phyloP scores from a whole-genome alignment of 1,140 invertebrate species.

The Drosophila nikananu region DNA sequence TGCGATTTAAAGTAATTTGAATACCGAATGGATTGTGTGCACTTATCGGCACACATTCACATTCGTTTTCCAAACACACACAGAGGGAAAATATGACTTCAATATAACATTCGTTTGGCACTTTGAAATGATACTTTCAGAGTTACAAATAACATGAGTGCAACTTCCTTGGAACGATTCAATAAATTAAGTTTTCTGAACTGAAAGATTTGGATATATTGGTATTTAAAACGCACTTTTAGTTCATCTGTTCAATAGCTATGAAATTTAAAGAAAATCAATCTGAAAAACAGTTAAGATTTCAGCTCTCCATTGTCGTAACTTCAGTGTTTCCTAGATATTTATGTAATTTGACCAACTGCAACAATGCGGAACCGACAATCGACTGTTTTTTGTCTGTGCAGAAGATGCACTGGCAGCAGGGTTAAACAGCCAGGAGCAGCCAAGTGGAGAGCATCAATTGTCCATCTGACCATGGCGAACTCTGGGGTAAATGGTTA shows the following conservation, averaged over 20 bases:
- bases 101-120: neutral
- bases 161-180: neutral
- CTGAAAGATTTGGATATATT: neutral
- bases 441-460: slow-evolving; percentile 70
- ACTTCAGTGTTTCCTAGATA: neutral
- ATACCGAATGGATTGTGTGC: slow-evolving; percentile 82
- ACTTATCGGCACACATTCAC: slow-evolving; percentile 60
- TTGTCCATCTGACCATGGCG: slow-evolving; percentile 72
- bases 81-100: slow-evolving; percentile 15
- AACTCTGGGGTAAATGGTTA: slow-evolving; percentile 47
- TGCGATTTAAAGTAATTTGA: slow-evolving; percentile 83
- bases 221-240: slow-evolving; percentile 1
- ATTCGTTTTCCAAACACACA: slow-evolving; percentile 26
- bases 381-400: slow-evolving; percentile 7
- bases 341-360: slow-evolving; percentile 5
- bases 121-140: no score
- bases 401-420: slow-evolving; percentile 51
- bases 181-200: neutral
- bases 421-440: slow-evolving; percentile 60
- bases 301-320: neutral
- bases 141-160: neutral
- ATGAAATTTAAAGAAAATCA: neutral
- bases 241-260: neutral
- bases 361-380: neutral
- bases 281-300: neutral